phyloP scores from a whole-genome alignment of 1,140 invertebrate species.

The Phymorhynchus buccinoides region DNA sequence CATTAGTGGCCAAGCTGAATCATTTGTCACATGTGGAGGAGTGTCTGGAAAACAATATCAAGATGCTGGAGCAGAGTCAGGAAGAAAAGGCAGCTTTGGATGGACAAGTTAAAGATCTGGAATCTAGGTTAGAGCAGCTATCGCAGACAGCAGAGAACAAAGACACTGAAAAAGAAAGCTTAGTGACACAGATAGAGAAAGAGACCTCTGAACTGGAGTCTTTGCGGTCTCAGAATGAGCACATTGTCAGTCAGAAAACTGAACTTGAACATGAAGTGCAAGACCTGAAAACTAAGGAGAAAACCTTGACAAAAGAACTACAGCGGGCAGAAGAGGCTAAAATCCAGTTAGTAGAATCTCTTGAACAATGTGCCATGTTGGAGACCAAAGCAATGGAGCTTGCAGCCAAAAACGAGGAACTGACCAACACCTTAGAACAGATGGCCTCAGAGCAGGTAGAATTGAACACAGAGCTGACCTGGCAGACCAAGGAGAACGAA shows the following conservation, averaged over 20 bases:
- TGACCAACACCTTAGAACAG: slow-evolving; percentile 1
- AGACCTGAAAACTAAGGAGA: neutral
- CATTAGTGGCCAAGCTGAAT: neutral
- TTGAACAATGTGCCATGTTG: slow-evolving; percentile 15
- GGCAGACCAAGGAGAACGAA: slow-evolving; percentile 32
- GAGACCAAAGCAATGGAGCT: neutral
- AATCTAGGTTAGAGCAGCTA: neutral
- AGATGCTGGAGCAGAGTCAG: neutral
- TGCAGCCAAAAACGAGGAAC: neutral
- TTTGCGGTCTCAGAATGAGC: neutral
- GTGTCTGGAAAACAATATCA: slow-evolving; percentile 8
- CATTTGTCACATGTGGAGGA: neutral
- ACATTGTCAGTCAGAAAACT: neutral
- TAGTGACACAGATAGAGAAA: neutral
- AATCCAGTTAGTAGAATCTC: slow-evolving; percentile 14
- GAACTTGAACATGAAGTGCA: neutral
- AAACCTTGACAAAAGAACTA: neutral
- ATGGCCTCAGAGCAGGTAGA: neutral
- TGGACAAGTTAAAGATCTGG: neutral
- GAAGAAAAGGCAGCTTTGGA: slow-evolving; percentile 17
- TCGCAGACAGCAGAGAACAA: neutral
- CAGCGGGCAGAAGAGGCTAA: neutral
- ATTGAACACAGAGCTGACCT: slow-evolving; percentile 21
- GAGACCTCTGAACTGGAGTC: neutral
- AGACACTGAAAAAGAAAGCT: neutral